Conservation (phyloP, 2,888 invertebrate species). For the Agriopis aurantiaria region DNA sequence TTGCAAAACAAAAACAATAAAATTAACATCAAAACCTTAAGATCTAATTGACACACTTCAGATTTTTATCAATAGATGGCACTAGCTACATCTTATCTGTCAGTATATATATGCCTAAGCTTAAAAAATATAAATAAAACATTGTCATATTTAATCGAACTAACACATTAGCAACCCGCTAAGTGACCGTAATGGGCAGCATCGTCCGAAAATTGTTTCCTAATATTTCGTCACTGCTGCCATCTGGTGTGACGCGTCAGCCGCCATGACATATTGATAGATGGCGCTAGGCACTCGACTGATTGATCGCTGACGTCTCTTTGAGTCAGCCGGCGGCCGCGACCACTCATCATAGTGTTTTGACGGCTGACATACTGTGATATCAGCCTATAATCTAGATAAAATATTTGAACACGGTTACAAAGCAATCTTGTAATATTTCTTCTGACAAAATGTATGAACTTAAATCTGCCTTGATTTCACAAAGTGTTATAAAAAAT, state of each 20-base stretch:
- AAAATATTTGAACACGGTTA: slow-evolving; percentile 17
- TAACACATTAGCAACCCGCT: slow-evolving; percentile 33
- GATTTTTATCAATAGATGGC: too few relatives aligned
- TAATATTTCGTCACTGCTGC: slow-evolving; percentile 78
- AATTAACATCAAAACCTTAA: too few relatives aligned
- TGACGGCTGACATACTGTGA: slow-evolving; percentile 52
- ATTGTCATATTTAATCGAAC: not conserved
- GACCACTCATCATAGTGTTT: slow-evolving; percentile 40
- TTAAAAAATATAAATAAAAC: not conserved
- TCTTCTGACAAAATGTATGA: not conserved
- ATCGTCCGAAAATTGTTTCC: slow-evolving; percentile 76
- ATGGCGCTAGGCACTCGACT: slow-evolving; percentile 77
- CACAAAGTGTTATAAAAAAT: not conserved
- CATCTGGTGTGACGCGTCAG: slow-evolving; percentile 75
- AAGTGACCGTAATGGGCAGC: slow-evolving; percentile 49
- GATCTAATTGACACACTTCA: too few relatives aligned
- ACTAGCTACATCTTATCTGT: too few relatives aligned
- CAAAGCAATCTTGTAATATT: slow-evolving; percentile 3
- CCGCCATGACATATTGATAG: slow-evolving; percentile 79
- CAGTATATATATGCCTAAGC: too few relatives aligned
- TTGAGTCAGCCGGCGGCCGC: slow-evolving; percentile 56
- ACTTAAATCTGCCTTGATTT: not conserved
- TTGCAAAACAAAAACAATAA: too few relatives aligned
- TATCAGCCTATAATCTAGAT: slow-evolving; percentile 29
- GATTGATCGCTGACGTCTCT: slow-evolving; percentile 81